Evolutionary conservation across 2,113 vertebrate genomes (phyloP).

Genomic region (Chloebia gouldiae): DNA sequence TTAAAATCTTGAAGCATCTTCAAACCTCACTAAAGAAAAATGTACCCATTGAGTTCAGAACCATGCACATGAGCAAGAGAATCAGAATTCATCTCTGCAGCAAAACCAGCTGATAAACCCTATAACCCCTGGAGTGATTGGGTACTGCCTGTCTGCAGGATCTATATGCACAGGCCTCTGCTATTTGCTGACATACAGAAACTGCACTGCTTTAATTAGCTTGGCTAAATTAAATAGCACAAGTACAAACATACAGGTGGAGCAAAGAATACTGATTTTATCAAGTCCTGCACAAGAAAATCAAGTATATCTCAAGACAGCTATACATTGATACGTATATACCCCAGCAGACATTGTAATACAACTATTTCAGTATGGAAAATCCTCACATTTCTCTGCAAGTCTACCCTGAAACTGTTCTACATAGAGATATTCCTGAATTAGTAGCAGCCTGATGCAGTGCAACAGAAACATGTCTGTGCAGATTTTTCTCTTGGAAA

Average conservation of each 20-base stretch:
- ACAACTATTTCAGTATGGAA: background rate
- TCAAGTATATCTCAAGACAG: background rate
- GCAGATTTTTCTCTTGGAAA: background rate
- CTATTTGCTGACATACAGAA: background rate
- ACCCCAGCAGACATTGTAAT: background rate
- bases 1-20: background rate
- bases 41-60: background rate
- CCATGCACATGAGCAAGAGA: background rate
- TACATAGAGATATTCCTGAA: background rate
- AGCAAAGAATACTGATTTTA: background rate
- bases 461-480: background rate
- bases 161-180: background rate
- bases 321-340: accelerated
- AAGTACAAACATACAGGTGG: background rate
- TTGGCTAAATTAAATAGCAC: background rate
- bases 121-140: background rate
- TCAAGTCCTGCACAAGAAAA: background rate
- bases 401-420: background rate
- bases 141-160: background rate
- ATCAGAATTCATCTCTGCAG: background rate
- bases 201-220: background rate
- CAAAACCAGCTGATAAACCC: background rate
- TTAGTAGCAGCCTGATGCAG: background rate
- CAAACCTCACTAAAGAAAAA: background rate
- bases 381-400: background rate